Evolutionary conservation across 2,888 invertebrate species (phyloP).

Genomic region (Drosophila borborema): DNA sequence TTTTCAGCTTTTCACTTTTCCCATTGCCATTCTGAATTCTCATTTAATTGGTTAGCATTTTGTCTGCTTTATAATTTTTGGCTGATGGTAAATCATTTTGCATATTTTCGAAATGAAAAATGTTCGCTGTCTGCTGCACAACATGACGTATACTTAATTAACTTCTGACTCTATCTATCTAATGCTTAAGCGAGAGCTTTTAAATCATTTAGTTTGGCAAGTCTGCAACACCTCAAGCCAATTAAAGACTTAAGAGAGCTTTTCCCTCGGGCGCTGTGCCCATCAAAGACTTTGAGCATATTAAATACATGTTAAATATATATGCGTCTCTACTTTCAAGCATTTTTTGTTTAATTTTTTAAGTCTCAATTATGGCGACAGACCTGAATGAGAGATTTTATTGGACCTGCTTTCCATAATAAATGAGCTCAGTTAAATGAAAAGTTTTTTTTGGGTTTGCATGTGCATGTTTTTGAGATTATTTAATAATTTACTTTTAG

Average conservation of each 20-base stretch:
- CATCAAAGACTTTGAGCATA: neutral
- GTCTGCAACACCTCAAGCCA: neutral
- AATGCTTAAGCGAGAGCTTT: neutral
- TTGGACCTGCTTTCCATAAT: neutral
- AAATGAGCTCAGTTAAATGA: neutral
- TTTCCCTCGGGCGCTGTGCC: neutral
- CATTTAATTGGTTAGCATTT: constrained; percentile 37
- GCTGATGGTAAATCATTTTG: constrained; percentile 5
- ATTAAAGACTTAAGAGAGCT: constrained; percentile 9
- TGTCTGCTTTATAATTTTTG: constrained; percentile 6
- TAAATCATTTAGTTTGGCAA: constrained; percentile 10
- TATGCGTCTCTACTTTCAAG: neutral
- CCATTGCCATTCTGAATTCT: neutral
- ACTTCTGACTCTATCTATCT: constrained; percentile 14
- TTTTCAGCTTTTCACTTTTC: constrained; percentile 10
- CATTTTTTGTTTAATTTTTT: neutral
- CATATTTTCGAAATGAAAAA: constrained; percentile 1
- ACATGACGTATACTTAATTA: constrained; percentile 61
- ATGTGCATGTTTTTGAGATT: constrained; percentile 4
- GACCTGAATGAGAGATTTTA: neutral
- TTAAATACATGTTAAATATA: constrained; percentile 3
- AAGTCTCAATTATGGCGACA: neutral
- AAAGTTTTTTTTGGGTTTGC: constrained; percentile 1
- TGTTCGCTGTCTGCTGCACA: constrained; percentile 17
- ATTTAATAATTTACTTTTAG: constrained; percentile 5